These are phyloP conservation scores for Thunnus thynnus DNA, from an alignment of 2,113 vertebrate genomes.

Conservation along the genomic window DNA sequence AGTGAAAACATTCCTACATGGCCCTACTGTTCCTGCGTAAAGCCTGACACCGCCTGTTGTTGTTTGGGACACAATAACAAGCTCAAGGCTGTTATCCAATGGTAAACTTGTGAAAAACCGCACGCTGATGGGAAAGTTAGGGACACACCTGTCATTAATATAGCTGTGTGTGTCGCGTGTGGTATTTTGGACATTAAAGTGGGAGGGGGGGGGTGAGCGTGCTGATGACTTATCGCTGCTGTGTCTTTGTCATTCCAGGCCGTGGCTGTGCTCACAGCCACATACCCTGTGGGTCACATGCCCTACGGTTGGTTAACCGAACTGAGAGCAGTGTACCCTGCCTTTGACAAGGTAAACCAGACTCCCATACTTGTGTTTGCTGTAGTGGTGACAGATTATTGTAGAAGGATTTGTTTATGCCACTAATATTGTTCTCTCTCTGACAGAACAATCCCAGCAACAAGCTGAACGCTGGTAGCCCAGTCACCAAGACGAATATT, in stretches of 20 bases:
- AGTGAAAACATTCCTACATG: slow-evolving; percentile 70
- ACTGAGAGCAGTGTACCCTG: slow-evolving; percentile 96
- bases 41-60: slow-evolving; percentile 48
- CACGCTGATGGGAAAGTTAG: slow-evolving; percentile 36
- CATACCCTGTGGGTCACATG: slow-evolving; percentile 99
- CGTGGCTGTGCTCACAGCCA: slow-evolving; percentile 96
- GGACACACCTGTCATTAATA: slow-evolving; percentile 39
- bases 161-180: background rate
- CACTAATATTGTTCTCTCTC: slow-evolving; percentile 41
- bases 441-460: slow-evolving; percentile 95
- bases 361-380: background rate
- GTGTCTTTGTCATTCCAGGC: slow-evolving; percentile 86
- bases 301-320: slow-evolving; percentile 99
- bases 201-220: background rate
- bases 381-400: background rate
- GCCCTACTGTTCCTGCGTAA: slow-evolving; percentile 45
- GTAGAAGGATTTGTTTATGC: background rate
- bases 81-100: slow-evolving; percentile 40
- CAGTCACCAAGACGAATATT: slow-evolving; percentile 91
- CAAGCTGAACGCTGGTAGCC: slow-evolving; percentile 86
- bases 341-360: slow-evolving; percentile 94
- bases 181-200: slow-evolving; percentile 44
- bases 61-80: slow-evolving; percentile 60
- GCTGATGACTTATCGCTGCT: slow-evolving; percentile 32
- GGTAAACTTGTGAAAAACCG: slow-evolving; percentile 41